A percentile compares a stretch with the other conserved stretches of the same genome.
Conservation (phyloP, 2,797 vertebrate species). For the Bovichtus diacanthus region DNA sequence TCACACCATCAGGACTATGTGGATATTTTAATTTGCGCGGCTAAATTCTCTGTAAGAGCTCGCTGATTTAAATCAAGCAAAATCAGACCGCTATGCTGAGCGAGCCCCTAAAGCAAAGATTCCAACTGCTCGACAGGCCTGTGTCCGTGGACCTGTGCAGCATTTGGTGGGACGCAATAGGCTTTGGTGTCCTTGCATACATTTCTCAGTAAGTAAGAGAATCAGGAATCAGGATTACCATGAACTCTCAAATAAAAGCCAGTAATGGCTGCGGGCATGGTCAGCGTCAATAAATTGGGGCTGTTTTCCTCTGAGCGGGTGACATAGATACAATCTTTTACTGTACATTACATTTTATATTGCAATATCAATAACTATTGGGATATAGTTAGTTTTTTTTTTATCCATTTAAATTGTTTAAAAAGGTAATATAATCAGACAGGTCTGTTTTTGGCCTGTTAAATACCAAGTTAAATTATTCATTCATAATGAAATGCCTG, state of each 20-base stretch:
- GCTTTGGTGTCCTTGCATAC: neutral
- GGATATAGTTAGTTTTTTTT: too few relatives aligned
- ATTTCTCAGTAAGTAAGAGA: neutral
- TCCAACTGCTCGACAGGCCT: neutral
- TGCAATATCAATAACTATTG: neutral
- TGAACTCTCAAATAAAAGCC: too few relatives aligned
- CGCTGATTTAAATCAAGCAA: slow-evolving; percentile 65
- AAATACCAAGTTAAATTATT: too few relatives aligned
- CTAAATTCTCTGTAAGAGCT: slow-evolving; percentile 50
- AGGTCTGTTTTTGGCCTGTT: too few relatives aligned
- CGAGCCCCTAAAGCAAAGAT: slow-evolving; percentile 10
- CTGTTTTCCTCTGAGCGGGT: too few relatives aligned
- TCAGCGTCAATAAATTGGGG: too few relatives aligned
- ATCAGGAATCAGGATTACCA: too few relatives aligned
- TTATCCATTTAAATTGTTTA: neutral
- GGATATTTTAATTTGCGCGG: slow-evolving; percentile 60
- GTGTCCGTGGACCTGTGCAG: neutral
- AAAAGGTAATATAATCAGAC: neutral
- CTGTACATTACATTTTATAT: too few relatives aligned
- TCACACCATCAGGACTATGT: slow-evolving; percentile 46
- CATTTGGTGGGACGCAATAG: neutral
- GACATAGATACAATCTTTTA: too few relatives aligned
- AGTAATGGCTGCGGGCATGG: too few relatives aligned
- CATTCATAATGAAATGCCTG: neutral
- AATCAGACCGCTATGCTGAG: slow-evolving; percentile 14